Evolutionary conservation across 2,888 invertebrate species (phyloP).

Genomic region (Caenorhabditis sp.): DNA sequence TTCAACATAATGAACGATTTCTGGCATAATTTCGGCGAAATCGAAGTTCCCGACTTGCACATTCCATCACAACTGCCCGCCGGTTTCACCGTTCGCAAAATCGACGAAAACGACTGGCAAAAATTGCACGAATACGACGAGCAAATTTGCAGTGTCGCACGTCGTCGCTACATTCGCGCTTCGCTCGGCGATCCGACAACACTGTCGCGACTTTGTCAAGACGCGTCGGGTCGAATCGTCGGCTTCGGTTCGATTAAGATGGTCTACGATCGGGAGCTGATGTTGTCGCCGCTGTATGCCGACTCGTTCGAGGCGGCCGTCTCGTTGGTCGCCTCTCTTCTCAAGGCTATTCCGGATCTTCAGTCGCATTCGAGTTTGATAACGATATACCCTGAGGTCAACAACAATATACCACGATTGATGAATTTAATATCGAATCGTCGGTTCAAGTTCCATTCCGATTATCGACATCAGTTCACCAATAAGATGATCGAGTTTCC

Average conservation of each 20-base stretch:
- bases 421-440: slow-evolving; percentile 26
- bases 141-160: slow-evolving; percentile 22
- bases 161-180: slow-evolving; percentile 30
- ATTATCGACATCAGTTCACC: slow-evolving; percentile 32
- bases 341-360: slow-evolving; percentile 19
- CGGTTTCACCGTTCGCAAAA: slow-evolving; percentile 26
- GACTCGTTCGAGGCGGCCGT: slow-evolving; percentile 31
- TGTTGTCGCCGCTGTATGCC: slow-evolving; percentile 30
- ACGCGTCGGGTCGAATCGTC: slow-evolving; percentile 31
- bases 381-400: slow-evolving; percentile 32
- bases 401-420: slow-evolving; percentile 35
- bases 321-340: slow-evolving; percentile 14
- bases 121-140: slow-evolving; percentile 39
- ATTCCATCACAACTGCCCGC: slow-evolving; percentile 22
- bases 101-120: slow-evolving; percentile 37
- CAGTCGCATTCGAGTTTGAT: slow-evolving; percentile 19
- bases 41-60: slow-evolving; percentile 14
- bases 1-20: slow-evolving; percentile 29
- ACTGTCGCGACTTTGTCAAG: slow-evolving; percentile 16
- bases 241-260: slow-evolving; percentile 31
- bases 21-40: slow-evolving; percentile 36
- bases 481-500: slow-evolving; percentile 29
- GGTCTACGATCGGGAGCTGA: slow-evolving; percentile 20
- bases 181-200: slow-evolving; percentile 16
- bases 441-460: slow-evolving; percentile 21